Base-by-base conservation (phyloP, 2,888 invertebrate species). In the Cyrtodaria siliqua region DNA sequence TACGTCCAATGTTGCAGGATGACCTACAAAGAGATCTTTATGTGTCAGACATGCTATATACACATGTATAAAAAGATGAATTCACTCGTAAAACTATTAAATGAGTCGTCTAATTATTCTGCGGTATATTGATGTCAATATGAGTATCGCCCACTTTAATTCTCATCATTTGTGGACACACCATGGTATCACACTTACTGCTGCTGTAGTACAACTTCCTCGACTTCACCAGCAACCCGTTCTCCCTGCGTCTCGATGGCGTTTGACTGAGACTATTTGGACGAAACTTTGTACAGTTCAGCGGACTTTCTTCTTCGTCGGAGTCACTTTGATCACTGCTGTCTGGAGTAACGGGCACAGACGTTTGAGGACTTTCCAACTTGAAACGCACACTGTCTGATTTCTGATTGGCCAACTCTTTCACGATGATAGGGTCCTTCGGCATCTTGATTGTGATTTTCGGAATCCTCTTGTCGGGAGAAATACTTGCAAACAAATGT, bases 371-470 rank as follows among this genome's bases (percentile, higher is more conserved):
- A 44, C 77, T 75, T 24, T 76, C 80, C 0, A 81, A 56, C 47
- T 86, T 84, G 50, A 87, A 85, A 20, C 73, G 79, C 26, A 85
- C 85, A 69, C 83, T 62, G 12, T 79, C 72, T 18, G 71, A 68
- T 44, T 61, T 61, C 23, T 75, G 76, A 44, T 83, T 81, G 18
- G 75, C 67, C 14, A 86, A 67, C 53, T 86, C 80, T 53, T 85
- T 79, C 68, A 85, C 71, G 9, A 87, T 67, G 4, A 85, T 82
- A 14, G 86, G 86, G 57, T 88, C 86, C 40, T 77, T 70, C 9
- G 79, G 83, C 83, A 87, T 86, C 29, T 83, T 82, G 18, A 88
- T 85, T 12, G 87, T 88, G 20, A 87, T 75, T 60, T 85, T 86
- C 9, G 87, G 87, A 55, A 86, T 77, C 44, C 80, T 79, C 27